Base-by-base conservation (phyloP, 2,113 vertebrate genomes). In the Nematolebias whitei region DNA sequence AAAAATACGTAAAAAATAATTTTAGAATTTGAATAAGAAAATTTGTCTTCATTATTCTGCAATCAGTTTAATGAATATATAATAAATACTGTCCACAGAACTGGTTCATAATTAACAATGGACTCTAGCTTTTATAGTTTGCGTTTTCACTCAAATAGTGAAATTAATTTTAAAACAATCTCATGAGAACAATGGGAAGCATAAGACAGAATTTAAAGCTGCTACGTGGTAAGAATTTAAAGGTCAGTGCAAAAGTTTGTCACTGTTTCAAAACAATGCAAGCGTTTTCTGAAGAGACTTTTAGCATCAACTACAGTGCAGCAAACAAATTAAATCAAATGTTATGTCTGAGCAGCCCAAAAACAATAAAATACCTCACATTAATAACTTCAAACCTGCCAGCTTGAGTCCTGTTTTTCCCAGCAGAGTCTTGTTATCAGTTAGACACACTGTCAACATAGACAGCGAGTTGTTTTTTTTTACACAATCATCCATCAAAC, bases 401-500 rank as follows among this genome's bases (percentile, higher is more conserved):
- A 84, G 63, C 58, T 49, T 48, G 44, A 24, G 57, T 68, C 85
- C 53, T 79, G 74, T 82, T 60, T 48, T 54, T 50, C 51, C 50
- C 66, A 65, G 49, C 67, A 26, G 72, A 76, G 52, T 15, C 65
- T 60, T 63, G 61, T 84, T 84, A 82, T 89, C 73, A 76, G 59
- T 64, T 50, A 55, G 71, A 79, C 57, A 80, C 47, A 43, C 57
- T 80, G 80, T 86, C 82, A 87, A 60, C 54, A 56, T 62, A 61
- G 44, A 78, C 73, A 61, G 65, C 55, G 56, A 63, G 68, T 80
- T 3, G n/a, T n/a, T 29, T 35, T 35, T 35, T 85, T 74, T 71
- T 67, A 78, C 74, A 77, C 57, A 85, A 83, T 80, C 23, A 16
- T 41, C 68, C 76, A 73, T 85, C 79, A 81, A 80, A 60, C 63